Evolutionary conservation across 2,113 vertebrate species (phyloP), one percentile per base, ranked within the genome.

Genomic region (Mus pahari): DNA sequence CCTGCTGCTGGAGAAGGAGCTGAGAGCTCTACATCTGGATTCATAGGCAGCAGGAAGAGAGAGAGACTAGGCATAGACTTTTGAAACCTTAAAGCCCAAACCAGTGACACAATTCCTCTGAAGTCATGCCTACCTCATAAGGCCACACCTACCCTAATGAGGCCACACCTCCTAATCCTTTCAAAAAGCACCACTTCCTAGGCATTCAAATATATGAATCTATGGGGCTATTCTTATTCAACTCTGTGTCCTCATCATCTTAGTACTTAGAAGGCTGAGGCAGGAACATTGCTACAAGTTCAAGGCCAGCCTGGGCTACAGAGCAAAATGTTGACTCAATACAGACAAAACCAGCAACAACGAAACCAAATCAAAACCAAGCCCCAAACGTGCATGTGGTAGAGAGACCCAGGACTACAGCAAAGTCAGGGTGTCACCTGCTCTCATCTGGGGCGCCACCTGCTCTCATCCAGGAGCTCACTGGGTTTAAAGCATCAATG

Each of bases 381-480:
- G 11, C 33, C 1, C 4, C 6, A 55, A 24, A 17, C 11, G 13
- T 19, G 7, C 24, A 0, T 45, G 68, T 66, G 45, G 1, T 48
- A 3, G 60, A 78, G 26, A 50, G 78, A 75, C 19, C 31, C 1
- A 28, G 39, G 9, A 31, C 26, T 6, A 22, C 22, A 19, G 12
- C 1, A 33, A 87, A 50, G 33, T n/a, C 64, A 17, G 1, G 19
- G 19, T 9, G 33, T 10, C 58, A 6, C 0, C 0, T 9, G 42
- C 73, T 88, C 26, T 17, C 88, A 68, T 36, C 19, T 42, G 4
- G 6, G 58, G 58, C 5, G 5, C 17, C 50, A 5, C 48, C 48
- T 48, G 48, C 48, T 48, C 4, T 48, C 48, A 48, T 48, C 48
- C 48, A 48, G 2, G 31, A 87, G 58, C 16, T 7, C 78, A 0